Percentiles rank a stretch among this genome's conserved stretches.
phyloP scores from a whole-genome alignment of 2,888 invertebrate genomes.

The Lasioglossum figueresi region DNA sequence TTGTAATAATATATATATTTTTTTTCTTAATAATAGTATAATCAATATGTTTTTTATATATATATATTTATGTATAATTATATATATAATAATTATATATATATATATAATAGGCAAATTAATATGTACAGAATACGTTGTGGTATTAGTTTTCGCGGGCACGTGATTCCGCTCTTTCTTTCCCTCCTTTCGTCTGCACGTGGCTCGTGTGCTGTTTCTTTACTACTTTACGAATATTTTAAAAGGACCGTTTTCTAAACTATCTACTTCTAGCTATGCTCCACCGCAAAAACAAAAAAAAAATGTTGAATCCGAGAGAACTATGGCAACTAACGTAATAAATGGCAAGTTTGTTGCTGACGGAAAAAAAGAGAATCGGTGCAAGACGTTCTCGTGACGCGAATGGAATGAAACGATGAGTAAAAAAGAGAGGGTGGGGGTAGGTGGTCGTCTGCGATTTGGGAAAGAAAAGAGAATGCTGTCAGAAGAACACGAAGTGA shows the following conservation, averaged over 20 bases:
- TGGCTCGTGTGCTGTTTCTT: conserved; percentile 8
- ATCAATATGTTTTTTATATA: conserved; percentile 76
- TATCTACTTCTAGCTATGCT: conserved; percentile 56
- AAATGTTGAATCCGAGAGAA: conserved; percentile 55
- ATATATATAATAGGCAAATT: conserved; percentile 78
- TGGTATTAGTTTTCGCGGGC: conserved; percentile 77
- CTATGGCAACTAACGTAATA: conserved; percentile 81
- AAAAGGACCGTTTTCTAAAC: conserved; percentile 9
- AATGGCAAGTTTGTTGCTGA: conserved; percentile 80
- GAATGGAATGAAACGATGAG: conserved; percentile 63
- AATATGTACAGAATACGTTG: conserved; percentile 82
- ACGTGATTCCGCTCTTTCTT: conserved; percentile 44
- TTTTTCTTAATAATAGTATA: conserved; percentile 80
- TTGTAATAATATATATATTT: conserved; percentile 80
- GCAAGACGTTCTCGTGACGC: conserved; percentile 46
- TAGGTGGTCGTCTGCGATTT: neutral
- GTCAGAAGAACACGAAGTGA: neutral
- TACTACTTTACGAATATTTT: conserved; percentile 8
- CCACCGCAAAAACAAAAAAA: conserved; percentile 69
- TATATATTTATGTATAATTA: conserved; percentile 66
- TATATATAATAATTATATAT: conserved; percentile 69
- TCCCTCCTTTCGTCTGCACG: conserved; percentile 13
- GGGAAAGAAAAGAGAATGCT: conserved; percentile 24
- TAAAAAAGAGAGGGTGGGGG: conserved; percentile 4
- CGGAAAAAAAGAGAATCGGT: conserved; percentile 13